phyloP scores from a whole-genome alignment of 2,888 invertebrate species.

The Lithodes maja region DNA sequence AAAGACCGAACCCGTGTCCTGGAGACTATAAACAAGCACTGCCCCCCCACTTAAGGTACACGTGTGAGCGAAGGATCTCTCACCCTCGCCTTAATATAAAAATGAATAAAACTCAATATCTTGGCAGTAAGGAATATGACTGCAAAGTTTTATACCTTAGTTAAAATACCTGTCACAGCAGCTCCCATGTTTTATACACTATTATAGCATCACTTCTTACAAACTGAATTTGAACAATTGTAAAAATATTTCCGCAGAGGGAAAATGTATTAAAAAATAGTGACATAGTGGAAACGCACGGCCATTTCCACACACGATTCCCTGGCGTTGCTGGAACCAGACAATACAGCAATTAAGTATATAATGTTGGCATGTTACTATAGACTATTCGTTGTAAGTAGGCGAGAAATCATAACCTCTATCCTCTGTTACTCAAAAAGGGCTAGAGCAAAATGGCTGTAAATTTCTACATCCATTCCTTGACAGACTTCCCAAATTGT shows the following conservation, averaged over 20 bases:
- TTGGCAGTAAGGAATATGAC: constrained; percentile 63
- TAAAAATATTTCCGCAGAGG: background rate
- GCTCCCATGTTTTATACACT: constrained; percentile 45
- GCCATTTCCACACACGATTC: too few relatives aligned
- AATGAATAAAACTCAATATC: constrained; percentile 35
- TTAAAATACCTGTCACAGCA: constrained; percentile 55
- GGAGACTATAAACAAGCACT: constrained; percentile 9
- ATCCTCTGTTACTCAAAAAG: too few relatives aligned
- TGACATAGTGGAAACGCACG: background rate
- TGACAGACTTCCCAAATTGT: too few relatives aligned
- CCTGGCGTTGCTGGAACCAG: too few relatives aligned
- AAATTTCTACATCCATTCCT: too few relatives aligned
- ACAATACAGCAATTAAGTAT: too few relatives aligned
- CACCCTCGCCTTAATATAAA: constrained; percentile 46
- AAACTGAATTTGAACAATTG: background rate
- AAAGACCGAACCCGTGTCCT: background rate
- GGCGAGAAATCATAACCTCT: too few relatives aligned
- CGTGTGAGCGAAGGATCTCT: constrained; percentile 14
- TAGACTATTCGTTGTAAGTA: too few relatives aligned
- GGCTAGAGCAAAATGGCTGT: too few relatives aligned
- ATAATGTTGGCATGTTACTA: too few relatives aligned
- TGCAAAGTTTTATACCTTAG: constrained; percentile 44
- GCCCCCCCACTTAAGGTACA: constrained; percentile 47
- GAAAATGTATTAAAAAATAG: background rate
- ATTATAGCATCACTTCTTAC: background rate